phyloP scores from a whole-genome alignment of 2,888 invertebrate genomes.

The Lithosia quadra region DNA sequence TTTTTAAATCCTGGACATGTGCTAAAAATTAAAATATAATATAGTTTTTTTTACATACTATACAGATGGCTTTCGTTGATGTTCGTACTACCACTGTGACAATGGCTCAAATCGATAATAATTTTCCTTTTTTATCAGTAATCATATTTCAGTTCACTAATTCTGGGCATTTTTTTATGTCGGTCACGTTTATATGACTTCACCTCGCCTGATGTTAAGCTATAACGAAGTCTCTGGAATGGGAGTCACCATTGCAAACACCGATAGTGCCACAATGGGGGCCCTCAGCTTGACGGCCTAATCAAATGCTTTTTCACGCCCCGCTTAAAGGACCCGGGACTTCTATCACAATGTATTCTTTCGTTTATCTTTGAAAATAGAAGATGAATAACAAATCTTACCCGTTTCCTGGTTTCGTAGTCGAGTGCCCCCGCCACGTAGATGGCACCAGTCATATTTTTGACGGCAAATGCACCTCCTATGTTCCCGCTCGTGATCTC shows the following conservation, averaged over 20 bases:
- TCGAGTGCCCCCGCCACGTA: conserved; percentile 98
- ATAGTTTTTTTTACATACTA: no score
- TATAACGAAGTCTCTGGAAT: no score
- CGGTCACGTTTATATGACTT: neutral
- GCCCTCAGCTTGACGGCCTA: no score
- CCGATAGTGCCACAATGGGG: no score
- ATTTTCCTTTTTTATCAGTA: neutral
- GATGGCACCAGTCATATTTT: conserved; percentile 99
- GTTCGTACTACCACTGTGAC: neutral
- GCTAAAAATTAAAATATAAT: no score
- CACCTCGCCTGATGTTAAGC: no score
- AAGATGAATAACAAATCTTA: conserved; percentile 83
- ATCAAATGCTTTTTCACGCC: no score
- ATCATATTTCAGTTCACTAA: neutral
- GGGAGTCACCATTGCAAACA: no score
- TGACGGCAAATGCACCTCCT: conserved; percentile 98
- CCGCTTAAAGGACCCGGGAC: no score
- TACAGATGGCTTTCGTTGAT: neutral
- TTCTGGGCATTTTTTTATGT: neutral
- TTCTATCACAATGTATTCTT: neutral
- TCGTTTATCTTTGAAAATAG: neutral
- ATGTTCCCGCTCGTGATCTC: conserved; percentile 99
- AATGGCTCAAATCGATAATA: neutral
- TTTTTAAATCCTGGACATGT: no score
- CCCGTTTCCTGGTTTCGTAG: conserved; percentile 98